Conservation (phyloP, 2,888 invertebrate genomes). For the Anorthoa munda region DNA sequence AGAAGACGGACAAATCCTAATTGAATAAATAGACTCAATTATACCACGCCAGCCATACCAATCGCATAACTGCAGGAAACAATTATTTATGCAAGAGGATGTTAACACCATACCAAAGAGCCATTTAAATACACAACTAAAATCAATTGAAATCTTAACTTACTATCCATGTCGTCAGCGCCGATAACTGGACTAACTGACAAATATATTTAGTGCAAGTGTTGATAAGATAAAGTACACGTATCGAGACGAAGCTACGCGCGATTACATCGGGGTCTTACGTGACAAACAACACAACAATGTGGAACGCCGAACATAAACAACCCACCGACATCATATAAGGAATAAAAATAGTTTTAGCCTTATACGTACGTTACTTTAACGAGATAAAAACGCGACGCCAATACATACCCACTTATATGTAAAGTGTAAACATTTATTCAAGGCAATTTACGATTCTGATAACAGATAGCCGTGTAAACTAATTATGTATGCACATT, state of each 20-base stretch:
- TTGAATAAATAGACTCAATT: conserved; percentile 32
- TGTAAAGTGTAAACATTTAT: conserved; percentile 74
- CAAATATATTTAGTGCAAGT: conserved; percentile 74
- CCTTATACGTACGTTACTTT: conserved; percentile 56
- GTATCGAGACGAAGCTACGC: conserved; percentile 66
- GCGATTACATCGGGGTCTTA: conserved; percentile 66
- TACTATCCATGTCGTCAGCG: conserved; percentile 79
- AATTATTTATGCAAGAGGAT: conserved; percentile 64
- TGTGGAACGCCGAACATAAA: conserved; percentile 61
- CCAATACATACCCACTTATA: conserved; percentile 59
- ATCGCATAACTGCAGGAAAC: conserved; percentile 59
- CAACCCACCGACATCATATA: conserved; percentile 50
- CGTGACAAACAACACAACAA: conserved; percentile 63
- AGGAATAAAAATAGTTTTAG: conserved; percentile 53
- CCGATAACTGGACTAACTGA: conserved; percentile 74
- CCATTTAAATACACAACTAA: conserved; percentile 50
- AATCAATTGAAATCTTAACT: conserved; percentile 71
- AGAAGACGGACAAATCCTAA: conserved; percentile 27
- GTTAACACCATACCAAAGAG: conserved; percentile 43
- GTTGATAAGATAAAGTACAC: conserved; percentile 80
- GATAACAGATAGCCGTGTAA: conserved; percentile 69
- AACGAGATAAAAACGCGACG: conserved; percentile 57
- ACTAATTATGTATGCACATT: conserved; percentile 66
- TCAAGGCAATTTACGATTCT: conserved; percentile 72
- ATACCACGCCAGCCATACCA: conserved; percentile 36